Percentiles rank a stretch among this genome's conserved stretches.
Evolutionary conservation across 2,888 invertebrate genomes (phyloP).

Genomic region (Choreutis nemorana): DNA sequence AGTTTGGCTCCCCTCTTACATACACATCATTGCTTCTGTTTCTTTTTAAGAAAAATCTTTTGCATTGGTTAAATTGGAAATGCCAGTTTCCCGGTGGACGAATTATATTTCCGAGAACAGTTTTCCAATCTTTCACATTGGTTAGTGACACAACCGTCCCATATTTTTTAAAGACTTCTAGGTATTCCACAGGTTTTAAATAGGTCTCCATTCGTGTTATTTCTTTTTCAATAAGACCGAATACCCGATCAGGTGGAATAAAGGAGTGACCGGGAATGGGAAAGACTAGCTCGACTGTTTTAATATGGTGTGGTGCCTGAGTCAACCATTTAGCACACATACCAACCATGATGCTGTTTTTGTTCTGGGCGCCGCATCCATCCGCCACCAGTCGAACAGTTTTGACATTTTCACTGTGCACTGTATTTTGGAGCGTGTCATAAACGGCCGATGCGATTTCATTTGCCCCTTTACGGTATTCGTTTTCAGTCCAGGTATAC

Average conservation of each 20-base stretch:
- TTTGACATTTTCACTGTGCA: conserved; percentile 10
- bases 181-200: no score
- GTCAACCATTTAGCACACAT: conserved; percentile 17
- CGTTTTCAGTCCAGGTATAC: conserved; percentile 13
- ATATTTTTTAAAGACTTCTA: no score
- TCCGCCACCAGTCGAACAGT: conserved; percentile 12
- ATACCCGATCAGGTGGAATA: conserved; percentile 14
- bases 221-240: conserved; percentile 14
- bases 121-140: no score
- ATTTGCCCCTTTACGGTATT: conserved; percentile 12
- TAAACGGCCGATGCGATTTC: conserved; percentile 12
- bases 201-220: conserved; percentile 10
- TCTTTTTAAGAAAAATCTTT: no score
- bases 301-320: conserved; percentile 8
- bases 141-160: no score
- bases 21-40: no score
- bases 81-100: no score
- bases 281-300: conserved; percentile 13
- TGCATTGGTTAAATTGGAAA: no score
- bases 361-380: conserved; percentile 14
- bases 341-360: conserved; percentile 14
- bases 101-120: no score
- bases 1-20: no score
- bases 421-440: conserved; percentile 8
- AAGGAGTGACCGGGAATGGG: conserved; percentile 16